Conservation (phyloP, 2,797 vertebrate genomes). For the Gila robusta region DNA sequence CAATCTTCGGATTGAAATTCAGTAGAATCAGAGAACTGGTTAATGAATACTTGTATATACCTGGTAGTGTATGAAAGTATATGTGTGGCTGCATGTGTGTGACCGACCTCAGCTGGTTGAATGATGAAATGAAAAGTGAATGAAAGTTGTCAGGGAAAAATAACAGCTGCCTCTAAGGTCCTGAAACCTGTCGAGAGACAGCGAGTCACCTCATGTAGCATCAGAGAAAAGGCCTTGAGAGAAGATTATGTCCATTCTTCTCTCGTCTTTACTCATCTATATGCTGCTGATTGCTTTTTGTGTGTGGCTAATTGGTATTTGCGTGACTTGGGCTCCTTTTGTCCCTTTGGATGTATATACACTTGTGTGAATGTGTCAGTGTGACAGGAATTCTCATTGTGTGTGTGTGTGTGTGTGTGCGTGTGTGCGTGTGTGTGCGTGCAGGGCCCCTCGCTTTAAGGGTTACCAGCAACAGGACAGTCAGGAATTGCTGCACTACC, state of each 20-base stretch:
- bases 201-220: slow-evolving; percentile 37
- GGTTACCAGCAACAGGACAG: slow-evolving; percentile 98
- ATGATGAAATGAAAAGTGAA: slow-evolving; percentile 50
- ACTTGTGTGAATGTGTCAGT: slow-evolving; percentile 30
- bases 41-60: slow-evolving; percentile 27
- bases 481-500: slow-evolving; percentile 95
- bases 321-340: slow-evolving; percentile 18
- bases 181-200: slow-evolving; percentile 40
- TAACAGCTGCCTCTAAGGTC: slow-evolving; percentile 39
- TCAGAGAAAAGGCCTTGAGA: slow-evolving; percentile 59
- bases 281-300: slow-evolving; percentile 39
- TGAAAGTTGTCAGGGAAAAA: slow-evolving; percentile 52
- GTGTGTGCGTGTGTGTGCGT: not conserved
- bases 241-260: slow-evolving; percentile 53
- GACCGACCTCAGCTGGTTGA: slow-evolving; percentile 42
- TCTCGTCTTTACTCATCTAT: slow-evolving; percentile 32
- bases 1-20: not conserved
- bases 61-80: slow-evolving; percentile 30
- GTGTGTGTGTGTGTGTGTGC: not conserved
- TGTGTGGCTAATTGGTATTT: slow-evolving; percentile 40
- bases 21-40: slow-evolving; percentile 9
- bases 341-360: slow-evolving; percentile 36
- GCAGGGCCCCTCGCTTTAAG: slow-evolving; percentile 94
- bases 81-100: slow-evolving; percentile 28
- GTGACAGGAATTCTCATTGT: slow-evolving; percentile 14